Base-by-base conservation (phyloP, 2,888 invertebrate species). In the Sphinx pinastri region DNA sequence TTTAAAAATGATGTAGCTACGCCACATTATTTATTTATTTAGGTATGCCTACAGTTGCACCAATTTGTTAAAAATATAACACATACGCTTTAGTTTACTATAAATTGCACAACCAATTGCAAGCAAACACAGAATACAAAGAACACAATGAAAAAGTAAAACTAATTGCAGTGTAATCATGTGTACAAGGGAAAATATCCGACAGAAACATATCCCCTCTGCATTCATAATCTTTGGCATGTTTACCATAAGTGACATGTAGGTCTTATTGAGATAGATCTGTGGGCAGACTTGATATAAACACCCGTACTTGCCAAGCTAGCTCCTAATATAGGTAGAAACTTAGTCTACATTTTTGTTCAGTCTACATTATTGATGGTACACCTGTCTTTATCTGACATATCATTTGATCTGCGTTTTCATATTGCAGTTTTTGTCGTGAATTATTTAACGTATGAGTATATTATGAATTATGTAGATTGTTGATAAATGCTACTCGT, bases 261-360 rank as follows among this genome's bases (percentile, higher is more conserved):
- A 73, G 70, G 73, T 79, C 81, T 80, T 79, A 88, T 85, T 84
- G 84, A 88, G 88, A 89, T 85, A 82, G 80, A 87, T 87, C 84
- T 83, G 83, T 75, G 76, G 4, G 38, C 54, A 1, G 54, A n/a
- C 16, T n/a, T n/a, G 5, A 54, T n/a, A 16, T 5, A 52, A 52
- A n/a, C 8, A 38, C 7, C 19, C 58, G 49, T 66, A 66, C 66
- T 47, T 47, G 8, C n/a, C 63, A 12, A 12, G 60, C 11, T 16
- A 47, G 19, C 19, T 47, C 63, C 63, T 49, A 49, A 49, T 47
- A 63, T 49, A 19, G 63, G 19, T 49, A 38, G 58, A 58, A 58
- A 58, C 63, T 63, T 11, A 49, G 19, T 63, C 63, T 63, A 63
- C 19, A 49, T 49, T 63, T 63, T 49, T 49, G 13, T 16, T 14